phyloP scores from a whole-genome alignment of 2,797 vertebrate species.

The Myoxocephalus aenaeus region DNA sequence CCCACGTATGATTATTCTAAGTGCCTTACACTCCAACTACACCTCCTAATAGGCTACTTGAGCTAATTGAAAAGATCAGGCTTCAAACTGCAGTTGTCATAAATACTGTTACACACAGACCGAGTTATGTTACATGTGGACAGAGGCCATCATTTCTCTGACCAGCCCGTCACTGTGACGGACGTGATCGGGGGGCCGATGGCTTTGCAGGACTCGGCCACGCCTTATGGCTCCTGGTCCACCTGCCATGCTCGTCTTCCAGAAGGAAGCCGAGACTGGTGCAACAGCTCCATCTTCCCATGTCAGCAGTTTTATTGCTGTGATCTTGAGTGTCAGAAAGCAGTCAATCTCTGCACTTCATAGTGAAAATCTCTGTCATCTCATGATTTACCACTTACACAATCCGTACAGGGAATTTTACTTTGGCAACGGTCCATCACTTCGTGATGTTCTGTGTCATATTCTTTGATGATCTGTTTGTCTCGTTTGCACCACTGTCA shows the following conservation, averaged over 20 bases:
- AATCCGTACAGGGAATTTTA: slow-evolving; percentile 16
- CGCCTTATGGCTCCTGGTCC: slow-evolving; percentile 41
- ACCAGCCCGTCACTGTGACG: slow-evolving; percentile 64
- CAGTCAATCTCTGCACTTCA: slow-evolving; percentile 51
- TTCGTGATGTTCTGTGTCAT: slow-evolving; percentile 32
- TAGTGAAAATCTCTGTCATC: slow-evolving; percentile 30
- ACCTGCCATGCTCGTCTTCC: slow-evolving; percentile 39
- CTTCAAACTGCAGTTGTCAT: slow-evolving; percentile 33
- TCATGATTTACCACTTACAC: slow-evolving; percentile 49
- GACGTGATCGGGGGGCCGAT: slow-evolving; percentile 28
- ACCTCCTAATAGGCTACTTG: slow-evolving; percentile 9
- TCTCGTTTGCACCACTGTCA: slow-evolving; percentile 38
- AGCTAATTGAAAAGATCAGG: slow-evolving; percentile 35
- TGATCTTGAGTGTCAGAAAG: slow-evolving; percentile 60
- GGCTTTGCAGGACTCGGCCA: slow-evolving; percentile 43
- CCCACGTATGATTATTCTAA: slow-evolving; percentile 5
- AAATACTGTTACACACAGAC: slow-evolving; percentile 50
- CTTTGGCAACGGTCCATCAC: slow-evolving; percentile 21
- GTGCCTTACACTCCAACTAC: slow-evolving; percentile 38
- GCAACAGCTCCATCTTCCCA: slow-evolving; percentile 57
- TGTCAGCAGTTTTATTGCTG: slow-evolving; percentile 65
- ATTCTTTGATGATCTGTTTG: slow-evolving; percentile 25
- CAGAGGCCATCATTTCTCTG: slow-evolving; percentile 58
- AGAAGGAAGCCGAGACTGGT: slow-evolving; percentile 32
- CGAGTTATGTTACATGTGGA: slow-evolving; percentile 58